Conservation (phyloP, 2,113 vertebrate genomes). For the Pipra filicauda region DNA sequence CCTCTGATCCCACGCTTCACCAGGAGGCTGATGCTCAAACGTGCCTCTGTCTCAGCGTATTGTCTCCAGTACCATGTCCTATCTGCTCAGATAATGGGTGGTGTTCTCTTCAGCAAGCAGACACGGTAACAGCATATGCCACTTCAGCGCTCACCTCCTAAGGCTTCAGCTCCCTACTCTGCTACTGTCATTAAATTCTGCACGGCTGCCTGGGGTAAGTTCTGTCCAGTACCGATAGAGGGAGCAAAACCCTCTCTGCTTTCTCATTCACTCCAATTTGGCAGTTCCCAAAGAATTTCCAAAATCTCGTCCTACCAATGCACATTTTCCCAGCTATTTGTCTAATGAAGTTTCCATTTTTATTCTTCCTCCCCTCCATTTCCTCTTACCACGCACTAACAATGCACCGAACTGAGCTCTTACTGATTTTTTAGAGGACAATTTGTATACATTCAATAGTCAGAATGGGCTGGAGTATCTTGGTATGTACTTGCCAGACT, state of each 20-base stretch:
- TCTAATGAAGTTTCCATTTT: conserved; percentile 39
- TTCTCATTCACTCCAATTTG: background rate
- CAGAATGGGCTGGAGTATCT: conserved; percentile 25
- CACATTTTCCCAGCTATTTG: conserved; percentile 18
- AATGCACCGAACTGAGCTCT: conserved; percentile 20
- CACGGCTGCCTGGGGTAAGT: background rate
- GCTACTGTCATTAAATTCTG: background rate
- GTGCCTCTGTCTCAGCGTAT: background rate
- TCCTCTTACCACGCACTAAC: conserved; percentile 24
- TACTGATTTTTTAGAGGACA: background rate
- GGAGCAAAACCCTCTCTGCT: background rate
- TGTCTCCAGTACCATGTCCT: background rate
- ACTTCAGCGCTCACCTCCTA: background rate
- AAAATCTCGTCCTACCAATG: background rate
- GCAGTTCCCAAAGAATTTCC: conserved; percentile 5
- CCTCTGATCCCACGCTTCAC: background rate
- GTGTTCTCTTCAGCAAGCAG: background rate
- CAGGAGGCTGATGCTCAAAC: background rate
- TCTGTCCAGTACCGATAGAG: background rate
- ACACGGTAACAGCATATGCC: background rate
- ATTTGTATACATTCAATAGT: background rate
- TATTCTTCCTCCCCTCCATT: conserved; percentile 47
- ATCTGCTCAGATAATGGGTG: background rate
- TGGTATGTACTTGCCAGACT: conserved; percentile 11
- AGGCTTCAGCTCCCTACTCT: background rate